phyloP scores from a whole-genome alignment of 2,888 invertebrate species.

The Lamproptera curius region DNA sequence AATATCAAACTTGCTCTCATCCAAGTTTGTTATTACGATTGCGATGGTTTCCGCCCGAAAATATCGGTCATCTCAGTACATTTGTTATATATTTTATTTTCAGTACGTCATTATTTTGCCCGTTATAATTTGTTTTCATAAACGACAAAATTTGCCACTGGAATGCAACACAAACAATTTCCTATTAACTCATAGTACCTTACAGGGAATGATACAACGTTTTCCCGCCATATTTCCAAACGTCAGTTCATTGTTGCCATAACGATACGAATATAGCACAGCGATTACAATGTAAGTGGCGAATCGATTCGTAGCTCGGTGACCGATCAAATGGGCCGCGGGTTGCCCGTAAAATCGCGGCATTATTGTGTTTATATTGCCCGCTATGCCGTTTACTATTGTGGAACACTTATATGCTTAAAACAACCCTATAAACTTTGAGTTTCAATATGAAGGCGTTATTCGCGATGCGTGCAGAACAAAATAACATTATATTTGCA shows the following conservation, averaged over 20 bases:
- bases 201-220: background rate
- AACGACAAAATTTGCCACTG: background rate
- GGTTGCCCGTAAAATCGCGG: conserved; percentile 36
- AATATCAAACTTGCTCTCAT: too few species aligned
- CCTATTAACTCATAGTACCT: background rate
- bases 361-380: conserved; percentile 32
- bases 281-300: conserved; percentile 36
- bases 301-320: conserved; percentile 34
- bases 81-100: background rate
- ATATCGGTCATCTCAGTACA: background rate
- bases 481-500: too few species aligned
- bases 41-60: too few species aligned
- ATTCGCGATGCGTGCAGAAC: too few species aligned
- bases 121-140: background rate
- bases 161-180: background rate
- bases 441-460: background rate
- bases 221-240: background rate
- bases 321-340: conserved; percentile 42
- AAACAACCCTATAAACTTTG: background rate
- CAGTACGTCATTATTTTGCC: background rate
- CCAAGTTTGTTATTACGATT: too few species aligned
- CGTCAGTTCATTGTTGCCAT: background rate
- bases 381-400: conserved; percentile 20
- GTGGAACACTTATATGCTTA: background rate
- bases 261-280: conserved; percentile 36